Evolutionary conservation across 2,888 invertebrate species (phyloP).

Genomic region (Mantis religiosa): DNA sequence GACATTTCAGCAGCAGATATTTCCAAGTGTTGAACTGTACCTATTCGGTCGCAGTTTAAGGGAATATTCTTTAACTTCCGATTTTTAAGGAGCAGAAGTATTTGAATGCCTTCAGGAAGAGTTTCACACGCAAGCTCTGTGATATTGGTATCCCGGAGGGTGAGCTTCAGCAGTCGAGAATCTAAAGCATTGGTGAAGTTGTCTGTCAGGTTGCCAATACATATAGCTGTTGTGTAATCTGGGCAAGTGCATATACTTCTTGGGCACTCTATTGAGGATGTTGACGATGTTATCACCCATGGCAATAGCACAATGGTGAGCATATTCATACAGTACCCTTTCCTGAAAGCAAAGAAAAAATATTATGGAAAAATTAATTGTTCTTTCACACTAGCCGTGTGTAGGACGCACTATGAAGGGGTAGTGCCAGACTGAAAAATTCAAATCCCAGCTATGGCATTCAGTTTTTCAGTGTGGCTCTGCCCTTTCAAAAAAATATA

Average conservation of each 20-base stretch:
- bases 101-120: neutral
- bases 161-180: neutral
- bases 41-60: neutral
- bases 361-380: too few relatives aligned
- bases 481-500: too few relatives aligned
- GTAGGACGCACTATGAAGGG: too few relatives aligned
- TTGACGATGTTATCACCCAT: neutral
- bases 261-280: neutral
- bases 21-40: neutral
- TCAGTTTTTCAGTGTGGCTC: too few relatives aligned
- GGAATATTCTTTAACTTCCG: neutral
- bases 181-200: neutral
- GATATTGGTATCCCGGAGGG: neutral
- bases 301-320: neutral
- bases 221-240: neutral
- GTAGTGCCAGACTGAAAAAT: too few relatives aligned
- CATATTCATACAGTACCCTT: neutral
- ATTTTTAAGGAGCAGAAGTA: neutral
- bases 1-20: neutral
- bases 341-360: neutral
- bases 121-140: neutral
- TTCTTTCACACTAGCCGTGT: too few relatives aligned
- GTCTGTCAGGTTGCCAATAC: neutral
- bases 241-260: neutral
- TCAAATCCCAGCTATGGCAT: too few relatives aligned